Conservation (phyloP, 2,113 vertebrate genomes). For the Cygnus atratus region DNA sequence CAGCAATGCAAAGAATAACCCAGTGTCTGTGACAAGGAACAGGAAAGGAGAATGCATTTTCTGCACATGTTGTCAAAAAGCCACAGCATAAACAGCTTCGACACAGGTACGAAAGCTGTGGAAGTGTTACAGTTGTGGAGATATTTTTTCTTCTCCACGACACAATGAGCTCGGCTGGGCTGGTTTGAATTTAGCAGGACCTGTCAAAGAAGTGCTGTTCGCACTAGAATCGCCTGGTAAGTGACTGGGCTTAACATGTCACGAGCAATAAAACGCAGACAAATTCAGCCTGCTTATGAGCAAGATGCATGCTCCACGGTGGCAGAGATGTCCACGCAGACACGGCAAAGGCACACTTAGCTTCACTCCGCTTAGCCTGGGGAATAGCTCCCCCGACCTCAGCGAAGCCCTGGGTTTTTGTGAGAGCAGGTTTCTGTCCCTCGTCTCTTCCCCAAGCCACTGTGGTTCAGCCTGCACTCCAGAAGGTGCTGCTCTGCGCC, state of each 20-base stretch:
- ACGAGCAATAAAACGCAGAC: rapidly evolving
- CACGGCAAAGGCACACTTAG: rapidly evolving
- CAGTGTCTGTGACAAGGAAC: background rate
- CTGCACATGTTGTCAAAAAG: background rate
- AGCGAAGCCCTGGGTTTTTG: background rate
- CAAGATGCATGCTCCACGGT: rapidly evolving
- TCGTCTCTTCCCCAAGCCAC: background rate
- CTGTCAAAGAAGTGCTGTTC: background rate
- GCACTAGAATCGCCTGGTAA: background rate
- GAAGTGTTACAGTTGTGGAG: background rate
- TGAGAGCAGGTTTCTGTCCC: rapidly evolving
- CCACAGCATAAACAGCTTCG: background rate
- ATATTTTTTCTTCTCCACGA: background rate
- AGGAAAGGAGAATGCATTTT: background rate
- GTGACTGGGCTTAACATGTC: background rate
- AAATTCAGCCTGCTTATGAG: background rate
- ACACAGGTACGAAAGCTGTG: background rate
- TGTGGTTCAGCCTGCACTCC: background rate
- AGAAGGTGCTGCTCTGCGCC: background rate
- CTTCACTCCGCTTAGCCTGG: rapidly evolving
- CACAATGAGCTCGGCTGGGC: background rate
- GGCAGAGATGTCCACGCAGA: background rate
- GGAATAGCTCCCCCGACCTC: background rate
- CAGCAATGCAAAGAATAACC: background rate
- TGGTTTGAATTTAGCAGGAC: background rate